phyloP scores from a whole-genome alignment of 2,888 invertebrate species.

The Macrosiphum euphorbiae region DNA sequence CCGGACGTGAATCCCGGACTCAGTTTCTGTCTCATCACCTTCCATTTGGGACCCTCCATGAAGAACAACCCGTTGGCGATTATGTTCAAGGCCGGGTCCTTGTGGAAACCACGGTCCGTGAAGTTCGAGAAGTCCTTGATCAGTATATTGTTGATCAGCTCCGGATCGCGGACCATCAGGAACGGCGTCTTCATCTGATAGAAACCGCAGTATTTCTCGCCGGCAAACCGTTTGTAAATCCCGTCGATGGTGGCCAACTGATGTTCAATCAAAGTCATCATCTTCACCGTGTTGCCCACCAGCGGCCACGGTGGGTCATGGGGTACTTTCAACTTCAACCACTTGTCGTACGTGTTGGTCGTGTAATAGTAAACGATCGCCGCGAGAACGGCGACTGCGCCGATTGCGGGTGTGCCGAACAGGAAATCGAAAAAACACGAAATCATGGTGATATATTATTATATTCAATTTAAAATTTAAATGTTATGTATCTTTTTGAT shows the following conservation, averaged over 20 bases:
- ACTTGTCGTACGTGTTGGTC: not conserved
- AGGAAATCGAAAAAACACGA: not conserved
- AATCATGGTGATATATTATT: too few relatives aligned
- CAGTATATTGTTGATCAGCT: constrained; percentile 71
- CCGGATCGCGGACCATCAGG: constrained; percentile 71
- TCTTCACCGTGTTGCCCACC: not conserved
- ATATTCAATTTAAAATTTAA: too few relatives aligned
- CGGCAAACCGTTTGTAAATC: not conserved
- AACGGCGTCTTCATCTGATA: constrained; percentile 72
- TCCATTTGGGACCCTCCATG: constrained; percentile 73
- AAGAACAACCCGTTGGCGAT: constrained; percentile 70
- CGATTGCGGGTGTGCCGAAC: not conserved
- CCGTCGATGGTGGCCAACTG: not conserved
- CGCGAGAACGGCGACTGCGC: not conserved
- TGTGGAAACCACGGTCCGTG: constrained; percentile 71
- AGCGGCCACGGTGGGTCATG: not conserved
- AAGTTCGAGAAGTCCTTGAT: constrained; percentile 73
- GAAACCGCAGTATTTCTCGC: constrained; percentile 70
- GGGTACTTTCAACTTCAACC: not conserved
- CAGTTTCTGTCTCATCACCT: constrained; percentile 72
- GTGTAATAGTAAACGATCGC: not conserved
- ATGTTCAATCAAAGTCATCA: not conserved
- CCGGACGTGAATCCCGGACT: constrained; percentile 74
- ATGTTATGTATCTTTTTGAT: too few relatives aligned
- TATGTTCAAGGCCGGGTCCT: constrained; percentile 69